Evolutionary conservation across 1,140 invertebrate genomes (phyloP), one percentile per base, ranked within the genome.

Genomic region (Drosophila bocki): DNA sequence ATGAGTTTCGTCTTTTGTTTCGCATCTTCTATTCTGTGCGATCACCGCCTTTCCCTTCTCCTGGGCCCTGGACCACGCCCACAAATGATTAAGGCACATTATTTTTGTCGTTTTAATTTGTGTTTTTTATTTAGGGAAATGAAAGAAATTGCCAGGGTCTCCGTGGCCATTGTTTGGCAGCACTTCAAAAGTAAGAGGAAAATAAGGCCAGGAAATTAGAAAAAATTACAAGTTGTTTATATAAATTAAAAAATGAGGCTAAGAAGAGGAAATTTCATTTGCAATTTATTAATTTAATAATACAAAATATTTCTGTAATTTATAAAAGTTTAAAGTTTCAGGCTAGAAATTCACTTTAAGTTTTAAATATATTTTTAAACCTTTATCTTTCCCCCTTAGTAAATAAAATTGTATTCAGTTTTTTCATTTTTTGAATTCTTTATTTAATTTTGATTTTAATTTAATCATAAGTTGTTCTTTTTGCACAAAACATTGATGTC

Each of bases 21-120:
- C 65, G 48, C 37, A 50, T 47, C 41, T 50, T 35, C 42, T 12
- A 42, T 59, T 17, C 45, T 57, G 51, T 37, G 53, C 62, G 39
- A 58, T 44, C 57, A 29, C 26, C 26, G 26, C 26, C 60, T 37
- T 13, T 22, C 19, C 13, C 35, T 19, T 42, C 39, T 54, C 60
- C 42, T 32, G 44, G 32, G 44, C 51, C 22, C 22, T 22, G 62
- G 60, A 54, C 84, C 74, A 88, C 84, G 84, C 84, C 83, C 80
- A 77, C 72, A 74, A 87, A 84, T 88, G 79, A 75, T 65, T 80
- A 74, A 69, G 78, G 82, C 75, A 59, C 82, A 78, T 81, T 75
- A 79, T 87, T 86, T 84, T 88, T 88, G 85, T 88, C 85, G 85
- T 84, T 90, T 88, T 88, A 88, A 88, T 88, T 88, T 90, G 81